A percentile compares a stretch with the other conserved stretches of the same genome.
phyloP scores from a whole-genome alignment of 1,140 invertebrate genomes.

The Neuroterus valhalla region DNA sequence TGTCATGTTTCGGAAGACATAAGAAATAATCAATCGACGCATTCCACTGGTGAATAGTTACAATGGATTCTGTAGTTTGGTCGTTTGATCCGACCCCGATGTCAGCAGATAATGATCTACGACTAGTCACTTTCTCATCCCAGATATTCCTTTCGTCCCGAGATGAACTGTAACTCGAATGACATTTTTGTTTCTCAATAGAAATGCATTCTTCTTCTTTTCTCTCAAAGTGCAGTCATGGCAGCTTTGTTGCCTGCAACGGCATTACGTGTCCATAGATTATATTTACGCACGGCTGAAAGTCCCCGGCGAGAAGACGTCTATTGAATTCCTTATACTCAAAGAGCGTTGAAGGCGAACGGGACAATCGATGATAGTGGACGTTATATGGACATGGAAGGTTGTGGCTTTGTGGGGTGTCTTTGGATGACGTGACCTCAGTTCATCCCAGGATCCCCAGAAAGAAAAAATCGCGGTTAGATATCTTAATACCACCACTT shows the following conservation, averaged over 20 bases:
- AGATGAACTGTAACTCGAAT: slow-evolving; percentile 13
- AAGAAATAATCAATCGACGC: slow-evolving; percentile 22
- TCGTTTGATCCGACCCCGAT: background rate
- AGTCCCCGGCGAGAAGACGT: slow-evolving; percentile 36
- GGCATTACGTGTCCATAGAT: slow-evolving; percentile 33
- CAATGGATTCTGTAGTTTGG: slow-evolving; percentile 8
- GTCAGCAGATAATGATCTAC: slow-evolving; percentile 26
- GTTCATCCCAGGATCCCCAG: slow-evolving; percentile 7
- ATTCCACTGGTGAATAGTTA: slow-evolving; percentile 14
- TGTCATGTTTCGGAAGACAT: slow-evolving; percentile 4
- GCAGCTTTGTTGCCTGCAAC: background rate
- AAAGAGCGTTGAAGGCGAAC: slow-evolving; percentile 42
- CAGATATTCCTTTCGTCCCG: background rate
- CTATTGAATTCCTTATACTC: slow-evolving; percentile 44
- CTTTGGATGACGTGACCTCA: slow-evolving; percentile 40
- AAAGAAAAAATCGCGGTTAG: slow-evolving; percentile 20
- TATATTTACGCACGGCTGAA: slow-evolving; percentile 40
- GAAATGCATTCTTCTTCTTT: slow-evolving; percentile 18
- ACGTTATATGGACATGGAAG: slow-evolving; percentile 33
- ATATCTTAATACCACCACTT: slow-evolving; percentile 39
- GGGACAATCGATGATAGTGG: slow-evolving; percentile 51
- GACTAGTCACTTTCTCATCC: slow-evolving; percentile 26
- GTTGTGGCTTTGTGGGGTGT: slow-evolving; percentile 37
- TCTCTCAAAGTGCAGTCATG: background rate
- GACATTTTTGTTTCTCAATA: slow-evolving; percentile 29